Conservation (phyloP, 2,888 invertebrate species). For the Drosophila lacicola region DNA sequence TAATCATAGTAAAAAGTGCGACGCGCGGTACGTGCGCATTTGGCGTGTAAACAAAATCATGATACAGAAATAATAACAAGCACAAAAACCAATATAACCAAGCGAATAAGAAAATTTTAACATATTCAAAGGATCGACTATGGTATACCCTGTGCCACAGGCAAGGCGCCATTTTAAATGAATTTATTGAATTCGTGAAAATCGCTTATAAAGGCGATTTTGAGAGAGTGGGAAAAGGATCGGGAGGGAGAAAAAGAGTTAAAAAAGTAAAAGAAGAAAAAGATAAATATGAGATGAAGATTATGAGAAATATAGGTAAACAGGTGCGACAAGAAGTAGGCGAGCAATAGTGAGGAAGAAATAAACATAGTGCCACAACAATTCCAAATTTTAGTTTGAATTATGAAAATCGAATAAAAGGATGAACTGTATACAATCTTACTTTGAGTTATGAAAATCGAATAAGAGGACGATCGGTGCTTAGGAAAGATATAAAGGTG, state of each 20-base stretch:
- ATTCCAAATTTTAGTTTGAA: too few relatives aligned
- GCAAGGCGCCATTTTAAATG: not conserved
- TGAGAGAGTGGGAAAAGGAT: not conserved
- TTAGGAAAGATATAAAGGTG: too few relatives aligned
- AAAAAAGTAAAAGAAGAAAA: not conserved
- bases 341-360: too few relatives aligned
- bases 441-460: too few relatives aligned
- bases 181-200: not conserved
- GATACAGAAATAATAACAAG: slow-evolving; percentile 58
- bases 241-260: too few relatives aligned
- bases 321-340: too few relatives aligned
- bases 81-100: slow-evolving; percentile 58
- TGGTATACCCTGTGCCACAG: slow-evolving; percentile 6
- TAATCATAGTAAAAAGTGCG: slow-evolving; percentile 77
- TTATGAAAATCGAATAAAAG: too few relatives aligned
- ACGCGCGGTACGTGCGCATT: slow-evolving; percentile 72
- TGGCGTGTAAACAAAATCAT: slow-evolving; percentile 80
- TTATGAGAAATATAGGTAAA: not conserved
- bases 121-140: not conserved
- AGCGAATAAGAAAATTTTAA: slow-evolving; percentile 32
- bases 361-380: too few relatives aligned
- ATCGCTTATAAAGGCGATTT: not conserved
- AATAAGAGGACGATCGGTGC: too few relatives aligned
- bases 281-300: not conserved
- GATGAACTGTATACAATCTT: too few relatives aligned